Percentiles rank a stretch among this genome's conserved stretches.
Conservation (phyloP, 2,113 vertebrate genomes). For the Callipepla californica region DNA sequence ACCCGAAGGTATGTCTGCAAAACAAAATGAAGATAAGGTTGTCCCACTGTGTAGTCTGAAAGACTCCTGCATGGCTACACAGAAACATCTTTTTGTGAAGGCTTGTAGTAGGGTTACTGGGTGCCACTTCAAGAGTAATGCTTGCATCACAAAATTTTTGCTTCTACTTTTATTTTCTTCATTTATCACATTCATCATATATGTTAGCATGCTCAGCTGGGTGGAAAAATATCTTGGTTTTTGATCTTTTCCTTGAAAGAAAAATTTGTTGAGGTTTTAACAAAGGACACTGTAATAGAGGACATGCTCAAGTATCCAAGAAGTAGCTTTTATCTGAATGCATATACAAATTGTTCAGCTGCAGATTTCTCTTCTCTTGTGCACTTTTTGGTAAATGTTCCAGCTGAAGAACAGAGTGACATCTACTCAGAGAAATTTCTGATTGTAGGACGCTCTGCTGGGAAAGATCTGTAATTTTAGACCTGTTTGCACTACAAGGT, state of each 20-base stretch:
- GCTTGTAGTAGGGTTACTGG: neutral
- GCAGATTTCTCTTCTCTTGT: neutral
- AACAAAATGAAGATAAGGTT: neutral
- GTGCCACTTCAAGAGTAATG: neutral
- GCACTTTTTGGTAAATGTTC: neutral
- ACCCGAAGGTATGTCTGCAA: neutral
- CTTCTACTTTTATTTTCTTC: neutral
- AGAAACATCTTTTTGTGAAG: neutral
- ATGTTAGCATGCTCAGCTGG: neutral
- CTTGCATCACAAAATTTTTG: neutral
- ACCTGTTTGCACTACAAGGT: neutral
- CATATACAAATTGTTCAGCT: neutral
- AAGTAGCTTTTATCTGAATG: neutral
- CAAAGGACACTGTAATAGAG: neutral
- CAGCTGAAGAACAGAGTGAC: neutral
- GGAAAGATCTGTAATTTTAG: neutral
- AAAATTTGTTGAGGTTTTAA: neutral
- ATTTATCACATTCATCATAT: neutral
- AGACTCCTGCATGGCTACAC: neutral
- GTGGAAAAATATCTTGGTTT: neutral
- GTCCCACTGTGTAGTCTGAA: neutral
- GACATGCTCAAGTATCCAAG: neutral
- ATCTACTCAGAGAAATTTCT: neutral
- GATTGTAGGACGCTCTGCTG: neutral
- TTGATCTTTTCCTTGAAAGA: neutral